These are phyloP conservation scores for Apogon talboti DNA, from an alignment of 2,797 vertebrate genomes.

Conservation along the genomic window DNA sequence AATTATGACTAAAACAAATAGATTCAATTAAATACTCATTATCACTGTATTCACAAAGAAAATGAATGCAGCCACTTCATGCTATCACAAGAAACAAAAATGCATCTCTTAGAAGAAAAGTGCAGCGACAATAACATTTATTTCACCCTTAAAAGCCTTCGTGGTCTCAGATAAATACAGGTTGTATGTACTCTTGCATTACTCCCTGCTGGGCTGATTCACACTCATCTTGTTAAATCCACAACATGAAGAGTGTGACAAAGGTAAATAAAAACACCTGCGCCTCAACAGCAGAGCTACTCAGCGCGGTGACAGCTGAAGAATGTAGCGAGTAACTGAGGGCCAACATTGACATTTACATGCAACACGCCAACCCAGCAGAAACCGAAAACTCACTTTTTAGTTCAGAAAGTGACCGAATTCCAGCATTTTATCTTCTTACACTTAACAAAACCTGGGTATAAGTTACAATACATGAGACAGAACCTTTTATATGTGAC, in stretches of 20 bases:
- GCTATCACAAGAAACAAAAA: no score
- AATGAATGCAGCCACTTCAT: no score
- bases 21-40: no score
- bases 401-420: neutral
- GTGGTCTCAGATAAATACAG: no score
- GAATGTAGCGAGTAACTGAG: constrained; percentile 77
- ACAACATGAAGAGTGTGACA: constrained; percentile 25
- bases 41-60: no score
- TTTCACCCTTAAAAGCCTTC: no score
- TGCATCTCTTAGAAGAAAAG: no score
- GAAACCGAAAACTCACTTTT: constrained; percentile 32
- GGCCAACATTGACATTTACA: constrained; percentile 69
- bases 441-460: neutral
- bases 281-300: constrained; percentile 23
- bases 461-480: no score
- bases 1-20: no score
- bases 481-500: no score
- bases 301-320: constrained; percentile 51
- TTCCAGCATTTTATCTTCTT: neutral
- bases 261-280: constrained; percentile 20
- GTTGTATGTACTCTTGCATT: neutral
- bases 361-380: constrained; percentile 31
- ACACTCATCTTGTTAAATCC: neutral
- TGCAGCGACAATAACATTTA: no score
- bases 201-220: neutral